A percentile compares a stretch with the other conserved stretches of the same genome.
Evolutionary conservation across 1,140 invertebrate species (phyloP).

Genomic region (Gryon sp.): DNA sequence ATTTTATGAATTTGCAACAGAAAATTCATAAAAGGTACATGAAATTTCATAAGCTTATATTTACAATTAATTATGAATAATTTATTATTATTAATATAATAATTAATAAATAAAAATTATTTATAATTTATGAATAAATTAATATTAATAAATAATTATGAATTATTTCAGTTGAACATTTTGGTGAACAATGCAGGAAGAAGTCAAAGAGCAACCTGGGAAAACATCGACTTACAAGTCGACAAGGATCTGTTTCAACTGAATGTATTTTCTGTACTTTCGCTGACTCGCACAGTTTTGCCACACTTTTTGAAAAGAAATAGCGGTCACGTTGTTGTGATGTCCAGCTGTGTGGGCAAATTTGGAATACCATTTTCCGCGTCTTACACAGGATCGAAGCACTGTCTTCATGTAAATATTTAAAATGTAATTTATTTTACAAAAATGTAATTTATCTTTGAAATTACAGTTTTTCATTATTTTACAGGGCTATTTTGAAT

Average conservation of each 20-base stretch:
- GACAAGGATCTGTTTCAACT: slow-evolving; percentile 90
- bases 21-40: background rate
- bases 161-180: slow-evolving; percentile 83
- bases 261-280: slow-evolving; percentile 89
- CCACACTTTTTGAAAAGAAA: slow-evolving; percentile 83
- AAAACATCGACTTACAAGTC: slow-evolving; percentile 86
- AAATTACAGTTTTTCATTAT: slow-evolving; percentile 26
- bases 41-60: too few species aligned
- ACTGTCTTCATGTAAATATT: slow-evolving; percentile 86
- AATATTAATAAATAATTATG: background rate
- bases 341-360: slow-evolving; percentile 86
- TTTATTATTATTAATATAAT: slow-evolving; percentile 2
- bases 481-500: slow-evolving; percentile 86
- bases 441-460: slow-evolving; percentile 3
- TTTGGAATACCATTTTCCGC: slow-evolving; percentile 86
- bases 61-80: too few species aligned
- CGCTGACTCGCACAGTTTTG: slow-evolving; percentile 85
- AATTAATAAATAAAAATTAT: too few species aligned
- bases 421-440: too few species aligned
- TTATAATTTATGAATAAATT: too few species aligned
- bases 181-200: slow-evolving; percentile 91
- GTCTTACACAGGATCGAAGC: slow-evolving; percentile 89
- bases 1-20: background rate
- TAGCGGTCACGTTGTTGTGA: slow-evolving; percentile 86
- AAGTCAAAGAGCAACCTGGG: slow-evolving; percentile 88